These are phyloP conservation scores for Poliocrania exsul DNA, from an alignment of 2,797 vertebrate species.

Conservation along the genomic window DNA sequence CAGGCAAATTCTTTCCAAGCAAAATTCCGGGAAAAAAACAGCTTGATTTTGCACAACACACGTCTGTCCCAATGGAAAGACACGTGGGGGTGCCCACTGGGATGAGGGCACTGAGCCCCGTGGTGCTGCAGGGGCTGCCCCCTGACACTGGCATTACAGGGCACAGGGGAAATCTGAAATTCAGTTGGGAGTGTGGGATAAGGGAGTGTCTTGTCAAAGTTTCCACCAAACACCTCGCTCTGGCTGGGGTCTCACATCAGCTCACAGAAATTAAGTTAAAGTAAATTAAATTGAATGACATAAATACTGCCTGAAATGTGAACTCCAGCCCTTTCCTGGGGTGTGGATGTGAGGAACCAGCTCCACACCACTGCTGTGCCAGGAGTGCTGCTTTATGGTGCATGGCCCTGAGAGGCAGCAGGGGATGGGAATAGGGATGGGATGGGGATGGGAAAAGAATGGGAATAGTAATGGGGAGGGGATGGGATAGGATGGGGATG, in stretches of 20 bases:
- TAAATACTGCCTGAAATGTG: neutral
- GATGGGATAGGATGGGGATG: neutral
- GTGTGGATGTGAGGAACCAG: neutral
- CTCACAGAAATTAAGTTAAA: neutral
- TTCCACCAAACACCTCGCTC: constrained; percentile 43
- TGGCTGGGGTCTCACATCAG: neutral
- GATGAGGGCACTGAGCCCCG: neutral
- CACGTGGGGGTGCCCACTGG: neutral
- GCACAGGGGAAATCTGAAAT: neutral
- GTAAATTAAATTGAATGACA: neutral
- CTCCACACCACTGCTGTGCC: rapidly evolving
- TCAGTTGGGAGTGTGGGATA: neutral
- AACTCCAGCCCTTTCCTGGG: neutral
- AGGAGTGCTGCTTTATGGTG: neutral
- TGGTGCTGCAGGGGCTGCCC: neutral
- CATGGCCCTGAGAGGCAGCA: neutral
- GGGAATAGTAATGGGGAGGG: too few species aligned
- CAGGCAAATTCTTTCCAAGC: neutral
- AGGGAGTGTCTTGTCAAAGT: constrained; percentile 6
- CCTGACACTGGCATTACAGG: neutral
- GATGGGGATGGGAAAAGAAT: too few species aligned
- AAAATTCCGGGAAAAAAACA: constrained; percentile 13
- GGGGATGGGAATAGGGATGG: neutral
- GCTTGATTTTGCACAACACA: neutral
- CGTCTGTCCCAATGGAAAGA: rapidly evolving